These are phyloP conservation scores for Uromys caudimaculatus DNA, from an alignment of 2,797 vertebrate species.

Conservation along the genomic window DNA sequence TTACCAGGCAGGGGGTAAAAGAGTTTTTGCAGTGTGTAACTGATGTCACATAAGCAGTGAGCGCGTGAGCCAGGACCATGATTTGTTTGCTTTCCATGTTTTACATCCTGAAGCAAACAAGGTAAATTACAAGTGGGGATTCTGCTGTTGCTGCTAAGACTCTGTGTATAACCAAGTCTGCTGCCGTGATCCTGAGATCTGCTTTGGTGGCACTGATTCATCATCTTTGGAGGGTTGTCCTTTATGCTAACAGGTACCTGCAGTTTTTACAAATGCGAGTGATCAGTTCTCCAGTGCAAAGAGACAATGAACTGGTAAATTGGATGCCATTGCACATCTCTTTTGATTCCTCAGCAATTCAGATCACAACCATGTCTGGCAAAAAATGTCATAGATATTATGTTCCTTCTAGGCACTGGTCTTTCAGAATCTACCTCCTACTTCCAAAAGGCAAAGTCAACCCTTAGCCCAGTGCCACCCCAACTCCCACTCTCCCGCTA, in stretches of 20 bases:
- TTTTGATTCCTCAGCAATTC: slow-evolving; percentile 76
- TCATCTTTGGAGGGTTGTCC: slow-evolving; percentile 71
- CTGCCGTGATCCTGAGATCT: background rate
- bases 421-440: slow-evolving; percentile 13
- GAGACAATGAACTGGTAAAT: slow-evolving; percentile 59
- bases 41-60: slow-evolving; percentile 82
- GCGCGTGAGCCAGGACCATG: slow-evolving; percentile 79
- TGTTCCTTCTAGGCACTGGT: slow-evolving; percentile 60
- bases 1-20: slow-evolving; percentile 73
- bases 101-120: slow-evolving; percentile 48
- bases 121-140: slow-evolving; percentile 45
- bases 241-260: slow-evolving; percentile 71
- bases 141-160: background rate
- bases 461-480: background rate
- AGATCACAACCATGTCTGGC: slow-evolving; percentile 49
- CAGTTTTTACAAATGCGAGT: slow-evolving; percentile 66
- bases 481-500: fast-evolving
- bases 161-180: background rate
- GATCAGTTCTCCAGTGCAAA: slow-evolving; percentile 57
- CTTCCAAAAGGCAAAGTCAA: slow-evolving; percentile 6
- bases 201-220: slow-evolving; percentile 59
- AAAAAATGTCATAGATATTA: slow-evolving; percentile 51
- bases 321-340: slow-evolving; percentile 67
- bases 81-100: slow-evolving; percentile 79
- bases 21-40: slow-evolving; percentile 75